Evolutionary conservation across 2,113 vertebrate genomes (phyloP).

Genomic region (Xerus inauris): DNA sequence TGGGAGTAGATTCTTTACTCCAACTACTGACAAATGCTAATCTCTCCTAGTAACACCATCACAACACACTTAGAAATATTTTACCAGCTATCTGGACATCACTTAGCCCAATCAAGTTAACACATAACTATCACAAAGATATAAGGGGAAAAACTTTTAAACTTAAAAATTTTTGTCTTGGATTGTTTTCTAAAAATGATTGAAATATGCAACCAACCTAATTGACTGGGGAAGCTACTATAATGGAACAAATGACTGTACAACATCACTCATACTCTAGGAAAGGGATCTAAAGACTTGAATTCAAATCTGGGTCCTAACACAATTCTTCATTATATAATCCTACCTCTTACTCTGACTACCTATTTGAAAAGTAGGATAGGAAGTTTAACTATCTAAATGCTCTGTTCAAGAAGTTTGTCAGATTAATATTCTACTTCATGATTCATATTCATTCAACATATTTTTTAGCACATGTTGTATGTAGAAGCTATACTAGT

Average conservation of each 20-base stretch:
- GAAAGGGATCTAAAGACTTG: neutral
- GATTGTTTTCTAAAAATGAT: neutral
- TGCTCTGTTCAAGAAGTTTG: neutral
- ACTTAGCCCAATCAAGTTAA: neutral
- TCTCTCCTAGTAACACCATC: neutral
- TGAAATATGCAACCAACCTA: neutral
- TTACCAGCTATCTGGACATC: neutral
- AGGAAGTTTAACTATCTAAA: constrained; percentile 10
- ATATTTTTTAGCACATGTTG: constrained; percentile 20
- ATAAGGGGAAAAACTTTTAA: neutral
- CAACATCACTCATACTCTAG: neutral
- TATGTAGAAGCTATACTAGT: neutral
- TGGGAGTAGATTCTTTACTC: neutral
- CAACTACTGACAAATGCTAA: neutral
- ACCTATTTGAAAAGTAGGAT: neutral
- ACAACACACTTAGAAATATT: neutral
- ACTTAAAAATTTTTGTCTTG: neutral
- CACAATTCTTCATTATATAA: neutral
- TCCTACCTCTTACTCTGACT: neutral
- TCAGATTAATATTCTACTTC: neutral
- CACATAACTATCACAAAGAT: neutral
- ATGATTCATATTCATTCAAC: neutral
- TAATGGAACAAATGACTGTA: neutral
- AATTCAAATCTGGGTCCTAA: neutral
- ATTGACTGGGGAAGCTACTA: neutral